phyloP scores from a whole-genome alignment of 2,113 vertebrate genomes.

The Cyphomyrus discorhynchus region DNA sequence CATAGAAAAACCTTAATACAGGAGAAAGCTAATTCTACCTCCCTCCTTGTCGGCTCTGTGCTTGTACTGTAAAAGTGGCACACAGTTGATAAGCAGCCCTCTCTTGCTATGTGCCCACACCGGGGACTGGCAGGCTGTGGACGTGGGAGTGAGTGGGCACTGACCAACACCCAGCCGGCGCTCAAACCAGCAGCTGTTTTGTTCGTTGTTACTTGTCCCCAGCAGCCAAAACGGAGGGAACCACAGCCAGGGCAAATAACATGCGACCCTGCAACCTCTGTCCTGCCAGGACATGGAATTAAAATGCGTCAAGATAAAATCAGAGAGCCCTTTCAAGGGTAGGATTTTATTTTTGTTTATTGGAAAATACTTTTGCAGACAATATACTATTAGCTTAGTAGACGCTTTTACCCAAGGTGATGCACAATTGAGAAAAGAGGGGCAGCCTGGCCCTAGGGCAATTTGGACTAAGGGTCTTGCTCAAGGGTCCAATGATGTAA shows the following conservation, averaged over 20 bases:
- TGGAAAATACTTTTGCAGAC: neutral
- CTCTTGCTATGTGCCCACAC: neutral
- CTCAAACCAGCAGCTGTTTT: conserved; percentile 12
- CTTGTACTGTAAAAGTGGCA: neutral
- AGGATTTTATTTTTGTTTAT: conserved; percentile 1
- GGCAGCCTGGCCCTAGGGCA: neutral
- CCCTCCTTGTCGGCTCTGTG: neutral
- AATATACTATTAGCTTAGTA: neutral
- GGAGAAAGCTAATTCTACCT: neutral
- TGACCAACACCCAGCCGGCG: neutral
- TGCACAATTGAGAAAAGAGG: neutral
- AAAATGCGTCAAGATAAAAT: neutral
- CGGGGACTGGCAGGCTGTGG: conserved; percentile 1
- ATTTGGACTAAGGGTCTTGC: neutral
- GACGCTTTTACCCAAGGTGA: neutral
- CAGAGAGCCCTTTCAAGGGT: neutral
- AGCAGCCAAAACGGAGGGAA: neutral
- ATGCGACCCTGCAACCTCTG: neutral
- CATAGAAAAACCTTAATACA: neutral
- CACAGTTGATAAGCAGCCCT: neutral
- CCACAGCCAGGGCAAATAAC: neutral
- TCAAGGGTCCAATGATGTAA: neutral
- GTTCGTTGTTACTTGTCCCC: neutral
- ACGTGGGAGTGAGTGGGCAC: conserved; percentile 16
- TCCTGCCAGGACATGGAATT: neutral